A percentile compares a stretch with the other conserved stretches of the same genome.
Conservation (phyloP, 2,797 vertebrate genomes). For the Petrocephalus sullivani region DNA sequence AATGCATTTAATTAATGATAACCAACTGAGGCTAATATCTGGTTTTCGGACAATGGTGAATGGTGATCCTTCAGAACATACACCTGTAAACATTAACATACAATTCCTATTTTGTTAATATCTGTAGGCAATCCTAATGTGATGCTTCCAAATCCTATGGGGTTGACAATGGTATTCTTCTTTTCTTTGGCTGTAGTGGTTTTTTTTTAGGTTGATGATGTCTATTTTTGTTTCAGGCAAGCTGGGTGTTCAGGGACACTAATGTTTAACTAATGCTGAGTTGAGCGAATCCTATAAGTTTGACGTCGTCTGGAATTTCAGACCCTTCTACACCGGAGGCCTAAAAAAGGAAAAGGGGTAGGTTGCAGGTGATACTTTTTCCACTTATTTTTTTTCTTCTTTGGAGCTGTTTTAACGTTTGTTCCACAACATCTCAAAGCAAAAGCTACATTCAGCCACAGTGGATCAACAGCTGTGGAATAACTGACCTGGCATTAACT, state of each 20-base stretch:
- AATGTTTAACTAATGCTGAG: constrained; percentile 89
- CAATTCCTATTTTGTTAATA: constrained; percentile 1
- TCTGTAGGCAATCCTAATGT: neutral
- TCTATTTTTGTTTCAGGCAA: constrained; percentile 42
- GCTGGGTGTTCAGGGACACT: constrained; percentile 28
- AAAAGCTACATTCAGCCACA: neutral
- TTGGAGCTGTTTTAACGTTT: neutral
- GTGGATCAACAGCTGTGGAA: constrained; percentile 1
- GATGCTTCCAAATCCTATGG: constrained; percentile 57
- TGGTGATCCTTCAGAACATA: constrained; percentile 1
- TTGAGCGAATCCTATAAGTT: constrained; percentile 93
- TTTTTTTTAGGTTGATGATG: constrained; percentile 62
- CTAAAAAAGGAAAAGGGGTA: constrained; percentile 48
- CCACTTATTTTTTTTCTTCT: neutral
- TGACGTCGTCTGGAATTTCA: constrained; percentile 87
- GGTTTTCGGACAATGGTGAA: neutral
- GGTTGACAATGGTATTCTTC: constrained; percentile 38
- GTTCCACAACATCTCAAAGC: neutral
- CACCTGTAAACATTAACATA: neutral
- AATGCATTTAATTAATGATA: constrained; percentile 5
- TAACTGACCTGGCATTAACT: neutral
- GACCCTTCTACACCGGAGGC: constrained; percentile 87
- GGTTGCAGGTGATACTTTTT: neutral
- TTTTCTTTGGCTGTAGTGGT: constrained; percentile 89
- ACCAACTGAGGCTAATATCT: constrained; percentile 1